These are phyloP conservation scores for Griposia aprilina DNA, from an alignment of 2,888 invertebrate genomes.

Conservation along the genomic window DNA sequence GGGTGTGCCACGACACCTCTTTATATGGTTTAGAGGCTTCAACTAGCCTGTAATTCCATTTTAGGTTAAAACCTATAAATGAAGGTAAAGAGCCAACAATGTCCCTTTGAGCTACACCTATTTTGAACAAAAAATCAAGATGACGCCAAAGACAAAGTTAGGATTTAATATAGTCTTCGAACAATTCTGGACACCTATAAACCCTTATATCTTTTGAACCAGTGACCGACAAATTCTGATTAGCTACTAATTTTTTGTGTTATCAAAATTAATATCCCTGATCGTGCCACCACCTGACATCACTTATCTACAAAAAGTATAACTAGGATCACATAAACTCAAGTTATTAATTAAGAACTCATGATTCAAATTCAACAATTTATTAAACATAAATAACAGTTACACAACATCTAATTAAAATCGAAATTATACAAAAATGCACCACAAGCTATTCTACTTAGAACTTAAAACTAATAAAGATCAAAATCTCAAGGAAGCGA, in stretches of 20 bases:
- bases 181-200: too few relatives aligned
- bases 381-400: slow-evolving; percentile 56
- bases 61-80: neutral
- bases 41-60: neutral
- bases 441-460: slow-evolving; percentile 47
- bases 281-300: too few relatives aligned
- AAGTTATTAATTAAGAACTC: neutral
- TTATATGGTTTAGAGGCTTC: neutral
- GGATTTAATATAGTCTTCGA: neutral
- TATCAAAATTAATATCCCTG: too few relatives aligned
- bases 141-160: neutral
- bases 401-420: slow-evolving; percentile 39
- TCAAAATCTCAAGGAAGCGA: slow-evolving; percentile 53
- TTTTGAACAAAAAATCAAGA: neutral
- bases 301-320: neutral
- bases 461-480: slow-evolving; percentile 53
- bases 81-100: neutral
- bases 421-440: slow-evolving; percentile 44
- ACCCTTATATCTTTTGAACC: too few relatives aligned
- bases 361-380: slow-evolving; percentile 57
- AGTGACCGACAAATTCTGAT: too few relatives aligned
- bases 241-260: too few relatives aligned
- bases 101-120: neutral
- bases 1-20: too few relatives aligned
- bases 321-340: neutral